Evolutionary conservation across 1,140 invertebrate genomes (phyloP), one percentile per base, ranked within the genome.

Genomic region (Achatina immaculata): DNA sequence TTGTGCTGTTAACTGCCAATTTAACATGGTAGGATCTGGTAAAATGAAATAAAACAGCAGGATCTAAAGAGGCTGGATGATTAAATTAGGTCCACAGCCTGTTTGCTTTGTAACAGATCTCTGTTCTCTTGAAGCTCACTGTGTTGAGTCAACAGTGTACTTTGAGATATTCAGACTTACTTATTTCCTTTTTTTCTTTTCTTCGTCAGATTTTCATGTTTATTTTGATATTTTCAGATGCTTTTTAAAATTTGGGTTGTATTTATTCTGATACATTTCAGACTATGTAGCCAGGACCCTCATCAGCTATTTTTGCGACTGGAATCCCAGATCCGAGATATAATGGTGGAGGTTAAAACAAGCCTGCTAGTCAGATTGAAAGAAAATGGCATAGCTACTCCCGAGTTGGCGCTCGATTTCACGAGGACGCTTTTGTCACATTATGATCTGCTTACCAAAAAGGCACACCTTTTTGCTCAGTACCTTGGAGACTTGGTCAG

Each of bases 261-360:
- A 6, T 16, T 43, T n/a, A 65, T 62, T n/a, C n/a, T 72, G 71
- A 14, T 78, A 16, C 71, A 40, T 81, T 90, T 1, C 87, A 94
- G 94, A 87, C 89, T 94, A 69, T 93, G 93, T 87, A 90, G 89
- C 77, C 92, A 91, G 82, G 93, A 94, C 89, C 92, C 94, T 51
- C 93, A 94, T 85, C 93, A 94, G 80, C 89, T 95, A 69, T 94
- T 93, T 86, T 91, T 93, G 86, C 92, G 93, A 78, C 86, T 94
- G 55, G 93, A 94, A 78, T 92, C 93, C 71, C 93, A 94, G 82
- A 93, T 93, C 7, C 92, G 93, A 82, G 93, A 94, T 83, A 93
- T 94, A 88, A 92, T 94, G 68, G 92, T 94, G 74, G 93, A 94
- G 86, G 92, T 93, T 78, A 94, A 94, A 89, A 92, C 94, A 82